Evolutionary conservation across 2,797 vertebrate species (phyloP), one percentile per base, ranked within the genome.

Genomic region (Rhinichthys osculus): DNA sequence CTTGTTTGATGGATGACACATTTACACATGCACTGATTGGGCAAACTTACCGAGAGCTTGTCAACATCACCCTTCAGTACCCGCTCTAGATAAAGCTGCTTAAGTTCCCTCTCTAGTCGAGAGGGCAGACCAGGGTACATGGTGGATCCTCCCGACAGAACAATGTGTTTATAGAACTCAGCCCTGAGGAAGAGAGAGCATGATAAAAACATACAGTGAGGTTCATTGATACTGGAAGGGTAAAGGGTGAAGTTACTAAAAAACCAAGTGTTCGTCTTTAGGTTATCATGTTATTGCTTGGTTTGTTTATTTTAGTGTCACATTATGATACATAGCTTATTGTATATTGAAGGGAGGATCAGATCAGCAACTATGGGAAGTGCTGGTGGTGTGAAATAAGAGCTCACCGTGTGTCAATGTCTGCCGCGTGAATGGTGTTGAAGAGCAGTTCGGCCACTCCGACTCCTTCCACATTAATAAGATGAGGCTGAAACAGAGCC

Each of bases 91-190:
- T 99, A 99, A 69, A 99, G 97, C 93, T 99, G 98, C 86, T 99
- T 99, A 35, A 99, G 97, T 89, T 99, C 98, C 85, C 98, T 93
- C 93, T 99, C 98, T 94, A 99, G 95, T 5, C 97, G 96, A 0
- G 98, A 99, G 0, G 98, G 98, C 91, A 99, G 95, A 13, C 98
- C 98, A 0, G 98, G 98, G 88, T 99, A 99, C 98, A 99, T 99
- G 90, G 98, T 99, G 91, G 98, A 99, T 1, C 98, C 98, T 86
- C 98, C 98, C 1, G 98, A 99, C 73, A 99, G 92, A 91, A 99
- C 98, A 47, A 99, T 99, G 94, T 99, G 98, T 93, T 99, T 99
- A 92, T 99, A 99, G 95, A 99, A 99, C 92, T 99, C 98, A 70
- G 98, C 90, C 93, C 98, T 99, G 94, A 72, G 52, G 30, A 6